Evolutionary conservation across 2,888 invertebrate genomes (phyloP).

Genomic region (Neoitamus cyanurus): DNA sequence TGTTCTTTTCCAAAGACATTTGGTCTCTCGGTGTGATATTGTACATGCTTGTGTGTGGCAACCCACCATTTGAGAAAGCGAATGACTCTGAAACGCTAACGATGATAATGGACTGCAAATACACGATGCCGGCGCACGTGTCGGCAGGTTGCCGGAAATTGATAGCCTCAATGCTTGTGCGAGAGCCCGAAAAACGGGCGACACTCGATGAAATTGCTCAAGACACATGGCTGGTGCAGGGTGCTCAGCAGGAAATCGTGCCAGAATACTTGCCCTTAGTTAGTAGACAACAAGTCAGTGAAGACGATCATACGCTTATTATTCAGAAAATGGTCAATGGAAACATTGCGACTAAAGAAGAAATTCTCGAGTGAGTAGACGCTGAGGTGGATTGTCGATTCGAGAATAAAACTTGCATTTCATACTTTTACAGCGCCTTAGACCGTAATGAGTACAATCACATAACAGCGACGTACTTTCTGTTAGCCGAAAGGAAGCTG

Average conservation of each 20-base stretch:
- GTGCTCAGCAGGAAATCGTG: constrained; percentile 71
- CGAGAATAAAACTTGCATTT: neutral
- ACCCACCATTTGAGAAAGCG: constrained; percentile 98
- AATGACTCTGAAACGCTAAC: constrained; percentile 99
- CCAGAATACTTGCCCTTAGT: constrained; percentile 84
- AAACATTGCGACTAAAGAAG: constrained; percentile 92
- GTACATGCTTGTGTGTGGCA: constrained; percentile 98
- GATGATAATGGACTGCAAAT: constrained; percentile 99
- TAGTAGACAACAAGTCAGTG: constrained; percentile 88
- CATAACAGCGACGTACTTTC: constrained; percentile 97
- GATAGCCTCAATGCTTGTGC: constrained; percentile 91
- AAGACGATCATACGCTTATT: constrained; percentile 91
- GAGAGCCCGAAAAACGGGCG: constrained; percentile 92
- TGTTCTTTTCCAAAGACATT: constrained; percentile 74
- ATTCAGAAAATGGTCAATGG: constrained; percentile 97
- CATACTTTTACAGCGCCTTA: constrained; percentile 74
- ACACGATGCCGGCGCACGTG: constrained; percentile 89
- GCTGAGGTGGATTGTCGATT: neutral
- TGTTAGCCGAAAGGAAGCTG: constrained; percentile 93
- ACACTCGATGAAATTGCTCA: constrained; percentile 87
- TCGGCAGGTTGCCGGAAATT: constrained; percentile 88
- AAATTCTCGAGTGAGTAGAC: constrained; percentile 83
- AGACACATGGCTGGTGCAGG: constrained; percentile 84
- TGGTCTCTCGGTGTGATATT: constrained; percentile 99
- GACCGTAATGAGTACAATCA: constrained; percentile 98